phyloP scores from a whole-genome alignment of 2,797 vertebrate genomes.

The Myotis findleyi region DNA sequence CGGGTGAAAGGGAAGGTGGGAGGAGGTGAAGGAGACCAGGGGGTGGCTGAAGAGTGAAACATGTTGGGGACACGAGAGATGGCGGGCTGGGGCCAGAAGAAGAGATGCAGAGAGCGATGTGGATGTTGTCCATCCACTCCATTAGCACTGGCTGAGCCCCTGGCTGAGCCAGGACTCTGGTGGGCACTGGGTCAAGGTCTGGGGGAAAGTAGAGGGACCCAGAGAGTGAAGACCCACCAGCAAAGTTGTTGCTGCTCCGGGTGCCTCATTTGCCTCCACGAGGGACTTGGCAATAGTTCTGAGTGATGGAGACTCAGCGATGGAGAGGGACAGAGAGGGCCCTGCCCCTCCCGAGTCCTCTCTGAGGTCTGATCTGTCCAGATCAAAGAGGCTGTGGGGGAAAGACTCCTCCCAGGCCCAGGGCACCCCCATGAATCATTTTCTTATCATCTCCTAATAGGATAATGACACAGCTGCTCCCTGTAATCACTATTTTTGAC shows the following conservation, averaged over 20 bases:
- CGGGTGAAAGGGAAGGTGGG: conserved; percentile 15
- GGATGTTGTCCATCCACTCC: not conserved
- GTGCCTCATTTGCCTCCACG: not conserved
- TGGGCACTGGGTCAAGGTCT: not conserved
- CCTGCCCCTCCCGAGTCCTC: not conserved
- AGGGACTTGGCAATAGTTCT: not conserved
- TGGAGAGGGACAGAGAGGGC: not conserved
- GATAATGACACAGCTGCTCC: conserved; percentile 52
- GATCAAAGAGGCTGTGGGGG: not conserved
- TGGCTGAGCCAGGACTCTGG: not conserved
- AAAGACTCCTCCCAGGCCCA: conserved; percentile 12
- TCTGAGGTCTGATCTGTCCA: conserved; percentile 1
- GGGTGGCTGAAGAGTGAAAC: not conserved
- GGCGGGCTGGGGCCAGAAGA: not conserved
- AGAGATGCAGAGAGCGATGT: not conserved
- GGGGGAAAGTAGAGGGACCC: not conserved
- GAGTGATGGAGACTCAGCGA: not conserved
- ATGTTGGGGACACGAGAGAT: not conserved
- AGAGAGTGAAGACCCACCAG: not conserved
- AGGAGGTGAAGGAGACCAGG: not conserved
- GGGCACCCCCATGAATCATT: conserved; percentile 48
- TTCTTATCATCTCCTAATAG: conserved; percentile 59
- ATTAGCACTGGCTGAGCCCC: not conserved
- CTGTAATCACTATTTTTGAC: conserved; percentile 71
- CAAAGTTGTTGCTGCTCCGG: not conserved